Evolutionary conservation across 2,797 vertebrate species (phyloP).

Genomic region (Coccyzus lansbergi): DNA sequence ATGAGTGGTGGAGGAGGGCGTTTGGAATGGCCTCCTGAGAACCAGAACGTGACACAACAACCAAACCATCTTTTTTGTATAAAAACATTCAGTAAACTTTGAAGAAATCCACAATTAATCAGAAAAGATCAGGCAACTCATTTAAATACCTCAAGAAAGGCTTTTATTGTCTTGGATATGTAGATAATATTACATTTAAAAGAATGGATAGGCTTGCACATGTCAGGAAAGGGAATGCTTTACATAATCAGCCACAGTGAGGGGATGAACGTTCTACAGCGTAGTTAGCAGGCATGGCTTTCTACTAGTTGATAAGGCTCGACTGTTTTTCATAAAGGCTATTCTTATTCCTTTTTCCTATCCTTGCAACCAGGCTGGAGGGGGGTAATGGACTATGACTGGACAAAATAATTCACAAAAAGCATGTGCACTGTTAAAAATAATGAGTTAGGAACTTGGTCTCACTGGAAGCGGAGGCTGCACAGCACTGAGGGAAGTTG

Average conservation of each 20-base stretch:
- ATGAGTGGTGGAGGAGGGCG: neutral
- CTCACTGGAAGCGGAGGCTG: neutral
- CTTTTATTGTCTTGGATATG: neutral
- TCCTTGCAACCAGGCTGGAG: neutral
- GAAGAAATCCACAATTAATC: neutral
- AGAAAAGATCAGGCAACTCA: neutral
- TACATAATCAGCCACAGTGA: neutral
- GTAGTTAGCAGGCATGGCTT: neutral
- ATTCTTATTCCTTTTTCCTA: neutral
- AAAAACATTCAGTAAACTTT: neutral
- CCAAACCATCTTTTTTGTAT: neutral
- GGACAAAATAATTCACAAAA: neutral
- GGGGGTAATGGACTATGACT: neutral
- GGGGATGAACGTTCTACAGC: neutral
- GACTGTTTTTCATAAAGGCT: neutral
- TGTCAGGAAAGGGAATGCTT: neutral
- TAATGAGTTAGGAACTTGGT: neutral
- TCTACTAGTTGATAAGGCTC: neutral
- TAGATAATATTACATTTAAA: neutral
- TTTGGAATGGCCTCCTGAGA: neutral
- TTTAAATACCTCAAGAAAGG: conserved; percentile 14
- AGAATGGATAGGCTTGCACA: neutral
- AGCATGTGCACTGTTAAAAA: neutral
- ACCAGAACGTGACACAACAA: neutral
- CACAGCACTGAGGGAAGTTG: neutral